Conservation (phyloP, 2,888 invertebrate genomes). For the Melinaea marsaeus region DNA sequence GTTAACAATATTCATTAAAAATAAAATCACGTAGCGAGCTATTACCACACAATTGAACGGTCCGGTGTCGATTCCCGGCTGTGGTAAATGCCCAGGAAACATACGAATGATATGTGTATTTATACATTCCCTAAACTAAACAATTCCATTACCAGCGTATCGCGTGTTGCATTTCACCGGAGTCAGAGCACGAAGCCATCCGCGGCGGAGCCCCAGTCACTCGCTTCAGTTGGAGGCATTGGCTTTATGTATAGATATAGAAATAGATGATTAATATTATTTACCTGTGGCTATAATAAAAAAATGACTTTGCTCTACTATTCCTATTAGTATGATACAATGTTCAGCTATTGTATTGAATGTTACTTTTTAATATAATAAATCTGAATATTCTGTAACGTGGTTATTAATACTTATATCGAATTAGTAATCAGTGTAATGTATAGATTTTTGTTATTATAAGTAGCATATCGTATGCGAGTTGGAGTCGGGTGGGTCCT, state of each 20-base stretch:
- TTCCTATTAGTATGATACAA: no score
- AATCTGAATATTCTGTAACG: no score
- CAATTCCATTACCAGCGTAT: slow-evolving; percentile 65
- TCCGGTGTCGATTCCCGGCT: no score
- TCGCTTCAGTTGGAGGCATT: slow-evolving; percentile 81
- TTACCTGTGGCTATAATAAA: background rate
- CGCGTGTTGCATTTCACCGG: slow-evolving; percentile 82
- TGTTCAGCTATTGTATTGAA: no score
- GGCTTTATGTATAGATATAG: slow-evolving; percentile 79
- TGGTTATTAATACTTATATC: no score
- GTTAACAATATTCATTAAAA: background rate
- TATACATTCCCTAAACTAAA: no score
- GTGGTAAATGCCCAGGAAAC: no score
- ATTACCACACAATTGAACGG: no score
- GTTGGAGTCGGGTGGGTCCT: slow-evolving; percentile 23
- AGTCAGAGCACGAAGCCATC: slow-evolving; percentile 81
- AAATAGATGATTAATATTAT: background rate
- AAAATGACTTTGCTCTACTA: background rate
- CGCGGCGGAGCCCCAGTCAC: slow-evolving; percentile 78
- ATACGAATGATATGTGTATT: no score
- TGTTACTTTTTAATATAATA: no score
- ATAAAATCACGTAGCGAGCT: background rate
- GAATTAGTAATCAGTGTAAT: no score
- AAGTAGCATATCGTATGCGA: background rate
- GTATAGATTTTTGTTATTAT: background rate